These are phyloP conservation scores for Prostheceraeus crozeri DNA, from an alignment of 2,888 invertebrate genomes.

Conservation along the genomic window DNA sequence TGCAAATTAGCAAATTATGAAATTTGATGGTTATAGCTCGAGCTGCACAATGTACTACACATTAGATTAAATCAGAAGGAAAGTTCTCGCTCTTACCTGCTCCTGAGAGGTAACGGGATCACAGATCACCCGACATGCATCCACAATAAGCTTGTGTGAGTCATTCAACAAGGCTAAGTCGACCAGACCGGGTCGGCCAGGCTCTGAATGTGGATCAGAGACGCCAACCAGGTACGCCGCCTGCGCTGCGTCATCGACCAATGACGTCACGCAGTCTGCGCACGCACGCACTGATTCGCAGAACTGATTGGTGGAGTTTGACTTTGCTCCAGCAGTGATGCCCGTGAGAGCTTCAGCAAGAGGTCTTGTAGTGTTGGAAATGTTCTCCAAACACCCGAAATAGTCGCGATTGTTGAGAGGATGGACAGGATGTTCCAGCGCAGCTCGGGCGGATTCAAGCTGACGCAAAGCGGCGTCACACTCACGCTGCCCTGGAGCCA, in stretches of 20 bases:
- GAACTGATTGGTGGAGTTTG: too few relatives aligned
- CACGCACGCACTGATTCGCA: too few relatives aligned
- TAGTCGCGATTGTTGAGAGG: constrained; percentile 80
- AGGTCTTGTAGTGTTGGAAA: too few relatives aligned
- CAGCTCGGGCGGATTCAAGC: constrained; percentile 72
- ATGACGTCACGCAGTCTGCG: too few relatives aligned
- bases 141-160: constrained; percentile 20
- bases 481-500: constrained; percentile 80
- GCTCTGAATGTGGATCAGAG: constrained; percentile 78
- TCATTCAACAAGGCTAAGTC: constrained; percentile 21
- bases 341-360: constrained; percentile 23
- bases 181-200: constrained; percentile 64
- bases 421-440: constrained; percentile 76
- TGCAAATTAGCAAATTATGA: too few relatives aligned
- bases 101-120: constrained; percentile 21
- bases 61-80: too few relatives aligned
- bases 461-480: constrained; percentile 88
- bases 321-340: too few relatives aligned
- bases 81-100: too few relatives aligned
- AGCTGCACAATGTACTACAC: too few relatives aligned
- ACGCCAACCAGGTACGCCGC: constrained; percentile 89
- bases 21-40: too few relatives aligned
- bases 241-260: too few relatives aligned
- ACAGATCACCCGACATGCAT: constrained; percentile 23
- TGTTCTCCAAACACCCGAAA: constrained; percentile 84